A percentile compares a stretch with the other conserved stretches of the same genome.
phyloP scores from a whole-genome alignment of 2,797 vertebrate species.

The Bradypodion pumilum region DNA sequence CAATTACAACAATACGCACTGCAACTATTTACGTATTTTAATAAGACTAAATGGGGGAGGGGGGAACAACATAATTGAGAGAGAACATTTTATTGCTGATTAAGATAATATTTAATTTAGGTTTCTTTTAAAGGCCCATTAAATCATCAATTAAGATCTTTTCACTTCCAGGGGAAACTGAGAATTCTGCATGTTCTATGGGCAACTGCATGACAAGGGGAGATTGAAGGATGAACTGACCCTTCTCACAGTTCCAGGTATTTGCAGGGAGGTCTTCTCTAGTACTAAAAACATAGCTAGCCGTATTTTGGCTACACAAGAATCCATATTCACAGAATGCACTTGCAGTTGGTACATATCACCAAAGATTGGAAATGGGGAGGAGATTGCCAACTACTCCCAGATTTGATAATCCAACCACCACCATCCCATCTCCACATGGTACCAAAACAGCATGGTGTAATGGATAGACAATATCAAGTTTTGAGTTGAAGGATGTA shows the following conservation, averaged over 20 bases:
- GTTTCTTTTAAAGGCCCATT: conserved; percentile 60
- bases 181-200: conserved; percentile 29
- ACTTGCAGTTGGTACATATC: too few species aligned
- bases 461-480: background rate
- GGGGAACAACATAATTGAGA: conserved; percentile 67
- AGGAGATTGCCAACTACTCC: too few species aligned
- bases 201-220: background rate
- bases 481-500: background rate
- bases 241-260: background rate
- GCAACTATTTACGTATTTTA: conserved; percentile 72
- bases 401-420: too few species aligned
- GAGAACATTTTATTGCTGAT: conserved; percentile 71
- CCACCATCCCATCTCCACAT: too few species aligned
- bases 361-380: too few species aligned
- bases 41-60: conserved; percentile 52
- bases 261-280: too few species aligned
- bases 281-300: too few species aligned
- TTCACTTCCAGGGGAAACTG: conserved; percentile 27
- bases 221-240: background rate
- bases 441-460: too few species aligned
- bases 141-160: conserved; percentile 58
- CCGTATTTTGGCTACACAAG: background rate
- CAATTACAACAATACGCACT: conserved; percentile 73
- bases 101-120: conserved; percentile 71
- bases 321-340: background rate